These are phyloP conservation scores for Empidonax traillii DNA, from an alignment of 2,113 vertebrate species.

Conservation along the genomic window DNA sequence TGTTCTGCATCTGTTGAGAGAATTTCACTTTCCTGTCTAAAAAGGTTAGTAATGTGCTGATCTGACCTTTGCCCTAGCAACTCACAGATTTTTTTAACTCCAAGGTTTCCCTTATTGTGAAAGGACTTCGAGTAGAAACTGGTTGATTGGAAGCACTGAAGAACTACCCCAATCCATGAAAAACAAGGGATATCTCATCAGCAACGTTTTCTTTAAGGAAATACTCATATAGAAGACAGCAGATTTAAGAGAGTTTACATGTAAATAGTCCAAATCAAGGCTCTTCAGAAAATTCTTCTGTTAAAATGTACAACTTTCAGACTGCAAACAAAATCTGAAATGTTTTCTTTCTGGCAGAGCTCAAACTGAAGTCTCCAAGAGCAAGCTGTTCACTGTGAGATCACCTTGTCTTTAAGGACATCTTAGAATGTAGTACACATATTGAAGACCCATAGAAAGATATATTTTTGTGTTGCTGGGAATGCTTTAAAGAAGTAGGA, in stretches of 20 bases:
- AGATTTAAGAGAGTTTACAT: background rate
- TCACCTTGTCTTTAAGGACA: background rate
- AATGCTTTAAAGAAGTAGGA: background rate
- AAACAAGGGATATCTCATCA: background rate
- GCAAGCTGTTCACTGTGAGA: background rate
- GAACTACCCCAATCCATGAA: background rate
- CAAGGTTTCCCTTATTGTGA: background rate
- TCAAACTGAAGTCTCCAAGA: background rate
- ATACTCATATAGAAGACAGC: background rate
- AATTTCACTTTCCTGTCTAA: slow-evolving; percentile 24
- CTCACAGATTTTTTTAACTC: background rate
- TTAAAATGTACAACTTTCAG: background rate
- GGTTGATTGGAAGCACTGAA: background rate
- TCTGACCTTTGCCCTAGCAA: slow-evolving; percentile 21
- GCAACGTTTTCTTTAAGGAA: background rate
- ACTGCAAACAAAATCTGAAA: background rate
- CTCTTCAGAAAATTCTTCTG: background rate
- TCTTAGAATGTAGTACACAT: background rate
- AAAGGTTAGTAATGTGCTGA: slow-evolving; percentile 9
- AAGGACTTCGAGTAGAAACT: background rate
- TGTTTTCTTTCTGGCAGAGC: background rate
- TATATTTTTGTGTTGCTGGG: background rate
- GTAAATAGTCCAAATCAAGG: background rate
- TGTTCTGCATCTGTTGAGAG: slow-evolving; percentile 3
- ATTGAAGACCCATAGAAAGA: background rate